Base-by-base conservation (phyloP, 2,113 vertebrate genomes). In the Oophaga pumilio region DNA sequence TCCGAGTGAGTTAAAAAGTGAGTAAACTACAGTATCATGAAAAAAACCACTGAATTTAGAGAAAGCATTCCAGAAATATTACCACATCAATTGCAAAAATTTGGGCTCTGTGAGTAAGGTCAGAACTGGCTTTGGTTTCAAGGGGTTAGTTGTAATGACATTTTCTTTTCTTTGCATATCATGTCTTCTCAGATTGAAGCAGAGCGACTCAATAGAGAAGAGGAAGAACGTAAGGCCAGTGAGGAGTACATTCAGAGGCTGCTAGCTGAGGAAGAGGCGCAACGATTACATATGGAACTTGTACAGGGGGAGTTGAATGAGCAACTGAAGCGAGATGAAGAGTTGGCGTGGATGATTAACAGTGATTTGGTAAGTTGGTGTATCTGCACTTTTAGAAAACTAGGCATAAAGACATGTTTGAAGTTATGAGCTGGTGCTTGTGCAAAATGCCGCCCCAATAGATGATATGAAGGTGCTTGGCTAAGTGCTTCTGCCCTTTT, bases 161-260 rank as follows among this genome's bases (percentile, higher is more conserved):
- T 26, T 17, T 33, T 71, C 8, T 66, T 66, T 66, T 76, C 9
- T 8, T 76, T 10, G 2, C 22, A n/a, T 14, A 4, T 66, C 28
- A 11, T 73, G 4, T 76, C 8, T 62, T 57, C 80, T 89, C 89
- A 98, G 97, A 93, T 96, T 90, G 93, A 94, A 12, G 96, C 96
- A 92, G 97, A 99, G 89, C 95, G 94, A 82, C 92, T 92, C 60
- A 94, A 91, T 0, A 91, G 91, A 1, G 96, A 97, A 0, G 97
- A 98, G 85, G 96, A 96, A 88, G 95, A 98, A 91, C 93, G 91
- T 78, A 95, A 90, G 85, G 97, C 96, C 2, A 99, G 97, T 12
- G 96, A 97, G 91, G 96, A 96, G 15, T 96, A 95, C 84, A 99
- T 99, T 90, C 95, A 96, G 68, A 91, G 33, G 1, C 93, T 98